Evolutionary conservation across 2,113 vertebrate genomes (phyloP).

Genomic region (Vidua macroura): DNA sequence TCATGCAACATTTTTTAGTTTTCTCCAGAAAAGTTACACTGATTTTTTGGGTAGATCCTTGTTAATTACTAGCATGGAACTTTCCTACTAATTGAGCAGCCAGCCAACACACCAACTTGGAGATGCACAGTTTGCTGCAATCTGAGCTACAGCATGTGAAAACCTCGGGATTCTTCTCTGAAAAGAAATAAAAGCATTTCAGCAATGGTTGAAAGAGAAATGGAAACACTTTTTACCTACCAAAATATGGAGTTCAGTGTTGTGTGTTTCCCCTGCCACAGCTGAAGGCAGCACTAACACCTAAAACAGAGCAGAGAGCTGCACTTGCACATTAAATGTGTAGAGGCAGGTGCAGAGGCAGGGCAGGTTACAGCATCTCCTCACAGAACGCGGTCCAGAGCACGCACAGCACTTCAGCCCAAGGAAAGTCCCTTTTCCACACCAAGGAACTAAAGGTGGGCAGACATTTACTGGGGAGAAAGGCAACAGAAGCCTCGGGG

Average conservation of each 20-base stretch:
- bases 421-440: not conserved
- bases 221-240: not conserved
- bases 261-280: not conserved
- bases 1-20: not conserved
- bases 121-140: not conserved
- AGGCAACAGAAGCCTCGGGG: not conserved
- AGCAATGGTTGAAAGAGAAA: not conserved
- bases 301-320: slow-evolving; percentile 9
- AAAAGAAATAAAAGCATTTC: not conserved
- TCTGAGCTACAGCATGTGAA: not conserved
- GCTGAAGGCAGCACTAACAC: not conserved
- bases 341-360: not conserved
- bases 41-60: not conserved
- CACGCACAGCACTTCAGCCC: not conserved
- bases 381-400: rapidly evolving
- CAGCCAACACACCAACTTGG: not conserved
- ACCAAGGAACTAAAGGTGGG: rapidly evolving
- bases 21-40: not conserved
- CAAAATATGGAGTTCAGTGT: not conserved
- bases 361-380: not conserved
- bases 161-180: not conserved
- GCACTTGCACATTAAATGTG: not conserved
- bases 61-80: not conserved
- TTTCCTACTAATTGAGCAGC: not conserved
- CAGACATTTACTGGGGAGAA: not conserved